A percentile compares a stretch with the other conserved stretches of the same genome.
Evolutionary conservation across 2,113 vertebrate species (phyloP).

Genomic region (Menura novaehollandiae): DNA sequence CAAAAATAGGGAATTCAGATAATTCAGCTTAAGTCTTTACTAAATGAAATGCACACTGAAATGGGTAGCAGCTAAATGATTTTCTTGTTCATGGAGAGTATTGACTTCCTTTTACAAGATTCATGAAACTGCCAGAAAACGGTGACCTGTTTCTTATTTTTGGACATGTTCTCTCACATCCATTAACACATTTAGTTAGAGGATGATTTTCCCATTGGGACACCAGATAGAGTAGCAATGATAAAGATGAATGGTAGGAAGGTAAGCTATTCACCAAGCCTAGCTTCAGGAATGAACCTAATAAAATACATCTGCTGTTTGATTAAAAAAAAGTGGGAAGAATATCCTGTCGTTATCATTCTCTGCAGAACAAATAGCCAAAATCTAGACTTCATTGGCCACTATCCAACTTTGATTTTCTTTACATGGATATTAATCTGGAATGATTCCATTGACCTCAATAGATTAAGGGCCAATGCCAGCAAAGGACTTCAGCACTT

Average conservation of each 20-base stretch:
- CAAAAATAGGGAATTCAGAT: constrained; percentile 40
- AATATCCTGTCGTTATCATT: not conserved
- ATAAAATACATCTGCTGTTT: not conserved
- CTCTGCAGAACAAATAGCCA: not conserved
- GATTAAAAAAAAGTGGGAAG: not conserved
- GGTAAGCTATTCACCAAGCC: not conserved
- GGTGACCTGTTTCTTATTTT: constrained; percentile 1
- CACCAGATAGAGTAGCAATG: not conserved
- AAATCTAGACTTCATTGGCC: not conserved
- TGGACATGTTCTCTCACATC: not conserved
- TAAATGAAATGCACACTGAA: constrained; percentile 16
- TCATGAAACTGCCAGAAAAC: constrained; percentile 32
- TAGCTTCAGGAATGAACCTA: not conserved
- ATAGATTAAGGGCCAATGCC: not conserved
- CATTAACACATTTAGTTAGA: not conserved
- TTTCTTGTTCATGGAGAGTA: constrained; percentile 1
- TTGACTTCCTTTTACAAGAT: constrained; percentile 50
- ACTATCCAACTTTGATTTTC: not conserved
- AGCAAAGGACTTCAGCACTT: not conserved
- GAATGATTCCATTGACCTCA: not conserved
- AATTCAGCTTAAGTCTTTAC: constrained; percentile 41
- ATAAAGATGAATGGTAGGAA: not conserved
- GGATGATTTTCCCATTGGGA: not conserved
- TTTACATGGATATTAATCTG: not conserved
- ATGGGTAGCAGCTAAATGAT: constrained; percentile 16